These are phyloP conservation scores for Malaclemys terrapin DNA, from an alignment of 2,113 vertebrate species.

Conservation along the genomic window DNA sequence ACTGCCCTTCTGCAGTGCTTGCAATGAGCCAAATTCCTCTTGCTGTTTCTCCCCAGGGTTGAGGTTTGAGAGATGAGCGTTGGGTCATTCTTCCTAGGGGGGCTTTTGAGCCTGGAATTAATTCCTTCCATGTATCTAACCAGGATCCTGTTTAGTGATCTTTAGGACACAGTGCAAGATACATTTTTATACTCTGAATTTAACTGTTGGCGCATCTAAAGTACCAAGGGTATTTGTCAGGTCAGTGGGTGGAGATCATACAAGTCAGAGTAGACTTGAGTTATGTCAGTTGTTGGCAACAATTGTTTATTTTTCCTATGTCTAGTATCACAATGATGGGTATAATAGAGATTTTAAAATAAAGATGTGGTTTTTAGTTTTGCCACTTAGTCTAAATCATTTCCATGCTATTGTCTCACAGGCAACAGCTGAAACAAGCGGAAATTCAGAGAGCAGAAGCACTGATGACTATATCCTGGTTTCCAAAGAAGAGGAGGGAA, in stretches of 20 bases:
- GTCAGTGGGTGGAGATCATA: background rate
- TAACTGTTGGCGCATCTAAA: background rate
- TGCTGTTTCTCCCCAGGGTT: background rate
- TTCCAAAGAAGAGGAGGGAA: slow-evolving; percentile 85
- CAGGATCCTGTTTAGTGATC: background rate
- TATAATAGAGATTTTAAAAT: background rate
- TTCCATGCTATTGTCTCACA: slow-evolving; percentile 48
- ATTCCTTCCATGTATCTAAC: background rate
- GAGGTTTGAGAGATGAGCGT: background rate
- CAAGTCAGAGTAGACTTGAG: background rate
- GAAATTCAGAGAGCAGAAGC: slow-evolving; percentile 77
- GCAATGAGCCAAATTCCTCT: background rate
- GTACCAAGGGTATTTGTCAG: background rate
- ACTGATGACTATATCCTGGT: slow-evolving; percentile 94
- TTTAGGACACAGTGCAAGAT: background rate
- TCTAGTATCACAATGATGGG: background rate
- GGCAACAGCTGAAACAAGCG: slow-evolving; percentile 64
- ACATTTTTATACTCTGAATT: background rate
- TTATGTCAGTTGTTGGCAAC: background rate
- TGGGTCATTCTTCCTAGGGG: background rate
- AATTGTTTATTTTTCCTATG: background rate
- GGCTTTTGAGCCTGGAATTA: background rate
- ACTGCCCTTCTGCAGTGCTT: background rate
- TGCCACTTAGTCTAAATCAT: background rate
- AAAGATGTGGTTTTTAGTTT: background rate